Conservation (phyloP, 2,797 vertebrate species). For the Cuculus canorus region DNA sequence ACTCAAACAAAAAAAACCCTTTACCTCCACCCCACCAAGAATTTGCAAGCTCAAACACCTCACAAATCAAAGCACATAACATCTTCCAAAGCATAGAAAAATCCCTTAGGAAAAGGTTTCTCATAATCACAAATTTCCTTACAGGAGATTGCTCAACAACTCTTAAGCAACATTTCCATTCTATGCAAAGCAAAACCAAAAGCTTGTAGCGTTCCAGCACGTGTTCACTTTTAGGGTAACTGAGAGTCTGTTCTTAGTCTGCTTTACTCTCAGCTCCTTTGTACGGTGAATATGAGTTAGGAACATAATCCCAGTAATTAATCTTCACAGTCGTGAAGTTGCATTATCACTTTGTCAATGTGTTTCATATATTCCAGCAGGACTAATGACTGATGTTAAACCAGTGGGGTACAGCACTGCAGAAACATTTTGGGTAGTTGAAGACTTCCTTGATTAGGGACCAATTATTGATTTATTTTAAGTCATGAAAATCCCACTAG, state of each 20-base stretch:
- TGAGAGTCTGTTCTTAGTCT: neutral
- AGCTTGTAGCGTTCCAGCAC: neutral
- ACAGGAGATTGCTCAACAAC: slow-evolving; percentile 60
- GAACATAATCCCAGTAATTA: neutral
- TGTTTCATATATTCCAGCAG: neutral
- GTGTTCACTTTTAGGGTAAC: neutral
- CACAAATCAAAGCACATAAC: neutral
- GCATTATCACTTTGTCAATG: neutral
- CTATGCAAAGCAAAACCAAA: slow-evolving; percentile 43
- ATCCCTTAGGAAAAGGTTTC: slow-evolving; percentile 63
- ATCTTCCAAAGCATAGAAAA: slow-evolving; percentile 56
- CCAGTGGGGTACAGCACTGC: neutral
- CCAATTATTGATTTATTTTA: neutral
- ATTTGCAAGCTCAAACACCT: slow-evolving; percentile 31
- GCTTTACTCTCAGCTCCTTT: neutral
- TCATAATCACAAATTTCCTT: slow-evolving; percentile 63
- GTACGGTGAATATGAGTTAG: neutral
- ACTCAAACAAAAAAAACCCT: neutral
- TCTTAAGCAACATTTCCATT: slow-evolving; percentile 60
- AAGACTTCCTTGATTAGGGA: neutral
- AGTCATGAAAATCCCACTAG: neutral
- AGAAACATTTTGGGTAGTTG: neutral
- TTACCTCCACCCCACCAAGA: neutral
- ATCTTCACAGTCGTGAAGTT: neutral
- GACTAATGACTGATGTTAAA: neutral